These are phyloP conservation scores for Podilymbus podiceps DNA, from an alignment of 2,113 vertebrate species.

Conservation along the genomic window DNA sequence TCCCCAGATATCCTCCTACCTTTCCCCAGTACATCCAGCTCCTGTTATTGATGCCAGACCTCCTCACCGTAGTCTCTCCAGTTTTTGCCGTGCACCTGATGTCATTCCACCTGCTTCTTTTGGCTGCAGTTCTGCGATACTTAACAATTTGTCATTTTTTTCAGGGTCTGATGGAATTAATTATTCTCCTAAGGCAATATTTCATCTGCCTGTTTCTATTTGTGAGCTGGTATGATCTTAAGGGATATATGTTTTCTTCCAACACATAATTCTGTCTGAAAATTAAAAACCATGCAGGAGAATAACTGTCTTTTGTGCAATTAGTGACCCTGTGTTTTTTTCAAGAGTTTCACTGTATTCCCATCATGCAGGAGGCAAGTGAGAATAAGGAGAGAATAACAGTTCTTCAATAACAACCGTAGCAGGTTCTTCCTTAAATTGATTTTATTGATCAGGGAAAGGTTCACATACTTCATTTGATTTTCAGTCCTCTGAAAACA, in stretches of 20 bases:
- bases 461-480: not conserved
- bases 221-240: not conserved
- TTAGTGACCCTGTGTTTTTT: not conserved
- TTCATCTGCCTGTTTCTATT: slow-evolving; percentile 18
- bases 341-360: not conserved
- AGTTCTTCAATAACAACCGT: not conserved
- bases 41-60: not conserved
- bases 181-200: not conserved
- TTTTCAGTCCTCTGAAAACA: not conserved
- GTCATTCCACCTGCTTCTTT: not conserved
- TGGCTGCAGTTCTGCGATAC: not conserved
- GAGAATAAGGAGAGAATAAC: not conserved
- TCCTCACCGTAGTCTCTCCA: not conserved
- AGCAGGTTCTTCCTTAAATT: not conserved
- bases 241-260: not conserved
- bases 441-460: not conserved
- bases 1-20: not conserved
- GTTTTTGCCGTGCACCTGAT: not conserved
- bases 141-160: not conserved
- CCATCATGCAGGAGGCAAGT: not conserved
- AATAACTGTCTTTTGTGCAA: slow-evolving; percentile 16
- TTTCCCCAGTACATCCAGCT: not conserved
- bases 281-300: not conserved
- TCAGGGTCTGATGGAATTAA: slow-evolving; percentile 15
- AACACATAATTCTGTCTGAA: not conserved